A percentile compares a stretch with the other conserved stretches of the same genome.
phyloP scores from a whole-genome alignment of 1,140 invertebrate genomes.

The Hypothenemus hampei region DNA sequence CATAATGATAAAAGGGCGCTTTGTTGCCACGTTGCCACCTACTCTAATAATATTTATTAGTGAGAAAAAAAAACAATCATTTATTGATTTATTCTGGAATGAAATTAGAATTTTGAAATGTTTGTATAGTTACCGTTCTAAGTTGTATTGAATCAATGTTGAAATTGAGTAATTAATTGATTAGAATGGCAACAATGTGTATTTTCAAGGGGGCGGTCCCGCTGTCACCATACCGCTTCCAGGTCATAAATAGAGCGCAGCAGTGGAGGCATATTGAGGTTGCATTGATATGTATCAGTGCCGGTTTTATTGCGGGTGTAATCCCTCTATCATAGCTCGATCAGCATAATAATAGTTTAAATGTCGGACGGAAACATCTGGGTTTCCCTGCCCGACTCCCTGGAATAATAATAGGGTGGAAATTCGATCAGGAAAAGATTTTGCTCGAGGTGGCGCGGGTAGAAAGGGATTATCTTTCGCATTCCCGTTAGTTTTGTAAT shows the following conservation, averaged over 20 bases:
- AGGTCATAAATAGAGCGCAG: slow-evolving; percentile 41
- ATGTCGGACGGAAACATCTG: slow-evolving; percentile 40
- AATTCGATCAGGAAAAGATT: slow-evolving; percentile 29
- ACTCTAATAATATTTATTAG: background rate
- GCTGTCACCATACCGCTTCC: slow-evolving; percentile 38
- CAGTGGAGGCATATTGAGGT: slow-evolving; percentile 43
- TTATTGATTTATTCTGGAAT: too few species aligned
- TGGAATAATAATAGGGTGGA: slow-evolving; percentile 27
- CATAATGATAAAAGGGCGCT: slow-evolving; percentile 33
- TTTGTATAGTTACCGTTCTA: background rate
- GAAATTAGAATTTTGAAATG: background rate
- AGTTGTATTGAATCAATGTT: too few species aligned
- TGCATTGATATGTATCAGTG: slow-evolving; percentile 47
- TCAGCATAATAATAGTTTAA: slow-evolving; percentile 47
- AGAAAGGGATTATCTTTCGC: slow-evolving; percentile 12
- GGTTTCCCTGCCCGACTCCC: slow-evolving; percentile 23
- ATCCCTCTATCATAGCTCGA: slow-evolving; percentile 45
- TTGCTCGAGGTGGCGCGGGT: slow-evolving; percentile 1
- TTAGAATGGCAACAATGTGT: slow-evolving; percentile 14
- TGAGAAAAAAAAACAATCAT: too few species aligned
- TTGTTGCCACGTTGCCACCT: slow-evolving; percentile 10
- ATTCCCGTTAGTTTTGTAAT: slow-evolving; percentile 26
- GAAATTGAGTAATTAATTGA: too few species aligned
- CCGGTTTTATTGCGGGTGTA: slow-evolving; percentile 46
- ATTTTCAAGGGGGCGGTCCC: slow-evolving; percentile 22